phyloP scores from a whole-genome alignment of 2,797 vertebrate genomes.

The Rhincodon typus region DNA sequence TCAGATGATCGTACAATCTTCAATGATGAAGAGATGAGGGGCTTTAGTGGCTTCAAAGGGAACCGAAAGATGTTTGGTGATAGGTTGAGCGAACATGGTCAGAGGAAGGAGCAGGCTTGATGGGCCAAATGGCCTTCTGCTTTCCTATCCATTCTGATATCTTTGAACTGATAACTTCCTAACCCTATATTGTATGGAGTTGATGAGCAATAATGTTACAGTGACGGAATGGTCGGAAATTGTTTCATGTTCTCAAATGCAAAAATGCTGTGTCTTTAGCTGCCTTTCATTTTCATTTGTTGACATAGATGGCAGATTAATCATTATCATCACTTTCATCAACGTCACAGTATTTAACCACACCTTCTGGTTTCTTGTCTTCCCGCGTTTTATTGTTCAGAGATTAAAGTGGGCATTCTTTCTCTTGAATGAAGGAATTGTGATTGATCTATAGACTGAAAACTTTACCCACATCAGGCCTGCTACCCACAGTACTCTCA shows the following conservation, averaged over 20 bases:
- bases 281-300: no score
- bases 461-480: background rate
- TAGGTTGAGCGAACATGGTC: background rate
- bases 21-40: background rate
- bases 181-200: background rate
- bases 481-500: no score
- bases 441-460: background rate
- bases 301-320: background rate
- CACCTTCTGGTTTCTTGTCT: background rate
- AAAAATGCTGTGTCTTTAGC: background rate
- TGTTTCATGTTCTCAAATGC: background rate
- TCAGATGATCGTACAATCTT: background rate
- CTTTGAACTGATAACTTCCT: background rate
- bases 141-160: background rate
- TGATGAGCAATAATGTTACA: background rate
- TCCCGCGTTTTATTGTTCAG: background rate
- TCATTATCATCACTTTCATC: background rate
- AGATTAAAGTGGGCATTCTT: background rate
- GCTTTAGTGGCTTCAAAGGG: background rate
- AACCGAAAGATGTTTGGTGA: background rate
- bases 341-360: background rate
- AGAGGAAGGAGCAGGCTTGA: background rate
- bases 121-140: background rate
- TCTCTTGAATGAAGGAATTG: background rate
- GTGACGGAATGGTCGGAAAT: background rate